A percentile compares a stretch with the other conserved stretches of the same genome.
Evolutionary conservation across 2,113 vertebrate species (phyloP).

Genomic region (Pontoporia blainvillei): DNA sequence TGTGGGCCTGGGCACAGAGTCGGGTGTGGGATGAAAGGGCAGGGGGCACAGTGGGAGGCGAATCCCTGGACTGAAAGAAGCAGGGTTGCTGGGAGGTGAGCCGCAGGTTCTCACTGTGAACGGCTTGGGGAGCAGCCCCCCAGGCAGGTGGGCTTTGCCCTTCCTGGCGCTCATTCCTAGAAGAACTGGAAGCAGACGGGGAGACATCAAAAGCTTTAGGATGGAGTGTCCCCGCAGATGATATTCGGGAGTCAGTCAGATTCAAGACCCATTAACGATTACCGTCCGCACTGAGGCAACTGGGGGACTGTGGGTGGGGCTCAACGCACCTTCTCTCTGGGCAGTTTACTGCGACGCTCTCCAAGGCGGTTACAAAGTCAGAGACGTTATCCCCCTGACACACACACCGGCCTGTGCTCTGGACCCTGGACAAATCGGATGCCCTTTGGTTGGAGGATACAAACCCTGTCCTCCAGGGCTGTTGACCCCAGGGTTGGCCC

Average conservation of each 20-base stretch:
- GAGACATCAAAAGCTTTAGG: neutral
- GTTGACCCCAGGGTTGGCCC: neutral
- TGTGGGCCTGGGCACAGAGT: no score
- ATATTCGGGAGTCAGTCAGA: rapidly evolving
- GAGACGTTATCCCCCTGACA: neutral
- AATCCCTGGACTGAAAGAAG: no score
- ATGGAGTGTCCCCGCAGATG: rapidly evolving
- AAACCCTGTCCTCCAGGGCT: neutral
- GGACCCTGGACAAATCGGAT: no score
- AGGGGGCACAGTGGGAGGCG: neutral
- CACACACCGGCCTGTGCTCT: neutral
- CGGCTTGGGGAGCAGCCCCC: neutral
- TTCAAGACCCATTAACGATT: rapidly evolving
- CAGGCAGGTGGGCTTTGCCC: neutral
- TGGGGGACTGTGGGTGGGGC: neutral
- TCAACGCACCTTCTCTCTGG: rapidly evolving
- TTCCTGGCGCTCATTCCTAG: rapidly evolving
- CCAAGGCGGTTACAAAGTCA: neutral
- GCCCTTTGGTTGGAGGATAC: neutral
- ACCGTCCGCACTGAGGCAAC: neutral
- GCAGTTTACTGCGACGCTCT: neutral
- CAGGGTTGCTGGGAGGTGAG: rapidly evolving
- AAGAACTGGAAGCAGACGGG: neutral
- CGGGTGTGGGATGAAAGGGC: neutral
- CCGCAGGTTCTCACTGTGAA: neutral